phyloP scores from a whole-genome alignment of 2,888 invertebrate species.

The Lucinisca nassula region DNA sequence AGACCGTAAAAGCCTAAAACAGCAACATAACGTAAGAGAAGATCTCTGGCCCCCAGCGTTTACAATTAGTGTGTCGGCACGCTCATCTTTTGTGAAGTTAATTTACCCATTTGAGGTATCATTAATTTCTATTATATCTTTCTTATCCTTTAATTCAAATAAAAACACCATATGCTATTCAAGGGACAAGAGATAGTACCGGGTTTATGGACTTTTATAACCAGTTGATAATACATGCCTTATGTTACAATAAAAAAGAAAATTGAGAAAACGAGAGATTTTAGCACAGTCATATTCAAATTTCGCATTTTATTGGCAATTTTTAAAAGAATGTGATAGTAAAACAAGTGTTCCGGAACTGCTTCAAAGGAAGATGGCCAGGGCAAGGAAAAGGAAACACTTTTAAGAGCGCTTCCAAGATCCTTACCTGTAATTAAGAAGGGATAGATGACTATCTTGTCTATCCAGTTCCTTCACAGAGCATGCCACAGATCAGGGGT shows the following conservation, averaged over 20 bases:
- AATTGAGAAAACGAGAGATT: background rate
- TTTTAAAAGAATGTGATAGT: background rate
- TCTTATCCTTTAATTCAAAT: constrained; percentile 14
- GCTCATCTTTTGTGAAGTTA: background rate
- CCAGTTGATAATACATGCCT: background rate
- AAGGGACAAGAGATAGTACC: background rate
- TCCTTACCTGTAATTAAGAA: too few species aligned
- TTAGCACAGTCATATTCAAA: constrained; percentile 15
- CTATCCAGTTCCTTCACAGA: too few species aligned
- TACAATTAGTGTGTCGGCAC: constrained; percentile 6
- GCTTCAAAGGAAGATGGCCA: background rate
- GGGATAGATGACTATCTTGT: too few species aligned
- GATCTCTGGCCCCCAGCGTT: too few species aligned
- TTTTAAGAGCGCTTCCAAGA: too few species aligned
- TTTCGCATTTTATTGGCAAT: background rate
- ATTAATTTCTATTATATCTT: constrained; percentile 1
- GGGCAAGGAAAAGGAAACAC: background rate
- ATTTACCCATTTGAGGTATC: background rate
- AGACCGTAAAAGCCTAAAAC: too few species aligned
- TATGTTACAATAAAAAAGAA: background rate
- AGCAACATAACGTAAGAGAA: too few species aligned
- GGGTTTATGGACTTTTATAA: background rate
- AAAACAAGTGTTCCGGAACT: background rate
- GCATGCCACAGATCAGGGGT: too few species aligned
- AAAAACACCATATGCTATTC: constrained; percentile 15